Evolutionary conservation across 2,888 invertebrate species (phyloP).

Genomic region (Zygothrica quintamaculata): DNA sequence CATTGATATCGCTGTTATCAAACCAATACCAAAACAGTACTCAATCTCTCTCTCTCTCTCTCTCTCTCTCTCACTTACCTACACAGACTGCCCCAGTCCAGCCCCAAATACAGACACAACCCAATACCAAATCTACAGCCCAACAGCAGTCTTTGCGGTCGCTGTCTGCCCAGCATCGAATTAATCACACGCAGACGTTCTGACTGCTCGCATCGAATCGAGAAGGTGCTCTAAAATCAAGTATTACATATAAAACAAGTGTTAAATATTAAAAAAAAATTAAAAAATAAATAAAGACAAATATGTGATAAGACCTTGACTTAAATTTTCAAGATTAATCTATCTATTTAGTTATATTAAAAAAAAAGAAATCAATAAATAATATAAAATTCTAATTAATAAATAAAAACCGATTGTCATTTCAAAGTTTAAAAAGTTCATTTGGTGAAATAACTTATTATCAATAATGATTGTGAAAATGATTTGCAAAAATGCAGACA

Average conservation of each 20-base stretch:
- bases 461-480: slow-evolving; percentile 44
- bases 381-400: slow-evolving; percentile 16
- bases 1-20: slow-evolving; percentile 58
- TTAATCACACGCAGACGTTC: slow-evolving; percentile 77
- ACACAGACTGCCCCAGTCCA: slow-evolving; percentile 8
- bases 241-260: slow-evolving; percentile 25
- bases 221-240: slow-evolving; percentile 21
- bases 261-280: slow-evolving; percentile 14
- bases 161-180: slow-evolving; percentile 52
- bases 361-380: slow-evolving; percentile 9
- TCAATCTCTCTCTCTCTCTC: too few relatives aligned
- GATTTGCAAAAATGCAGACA: slow-evolving; percentile 41
- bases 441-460: slow-evolving; percentile 54
- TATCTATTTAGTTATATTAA: background rate
- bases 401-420: slow-evolving; percentile 18
- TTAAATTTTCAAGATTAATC: background rate
- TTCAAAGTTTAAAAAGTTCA: slow-evolving; percentile 49
- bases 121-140: slow-evolving; percentile 19
- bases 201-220: slow-evolving; percentile 63
- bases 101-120: slow-evolving; percentile 45
- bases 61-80: slow-evolving; percentile 6
- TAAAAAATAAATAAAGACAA: slow-evolving; percentile 6
- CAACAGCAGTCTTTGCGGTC: slow-evolving; percentile 63
- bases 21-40: slow-evolving; percentile 28
- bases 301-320: slow-evolving; percentile 4